Percentiles rank a stretch among this genome's conserved stretches.
These are phyloP conservation scores for Anthoptus insignis DNA, from an alignment of 2,888 invertebrate species.

Conservation along the genomic window DNA sequence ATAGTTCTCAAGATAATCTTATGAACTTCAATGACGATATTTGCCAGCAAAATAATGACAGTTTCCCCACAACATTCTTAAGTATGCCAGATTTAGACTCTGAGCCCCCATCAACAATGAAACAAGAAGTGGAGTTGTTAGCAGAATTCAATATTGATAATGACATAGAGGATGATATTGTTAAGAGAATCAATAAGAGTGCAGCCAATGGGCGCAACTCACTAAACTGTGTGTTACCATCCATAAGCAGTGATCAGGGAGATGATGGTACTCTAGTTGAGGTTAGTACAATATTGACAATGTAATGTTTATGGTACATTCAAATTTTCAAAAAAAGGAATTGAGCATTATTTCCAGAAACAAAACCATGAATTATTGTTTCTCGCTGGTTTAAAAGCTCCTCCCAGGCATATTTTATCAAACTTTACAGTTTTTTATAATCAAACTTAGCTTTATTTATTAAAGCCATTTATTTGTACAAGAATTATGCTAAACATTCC, in stretches of 20 bases:
- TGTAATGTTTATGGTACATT: too few species aligned
- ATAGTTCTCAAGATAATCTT: constrained; percentile 60
- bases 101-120: constrained; percentile 52
- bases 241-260: constrained; percentile 72
- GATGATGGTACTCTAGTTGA: constrained; percentile 72
- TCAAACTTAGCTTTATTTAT: too few species aligned
- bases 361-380: too few species aligned
- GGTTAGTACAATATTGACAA: constrained; percentile 54
- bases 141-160: constrained; percentile 75
- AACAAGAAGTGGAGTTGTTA: constrained; percentile 64
- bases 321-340: too few species aligned
- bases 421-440: too few species aligned
- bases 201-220: constrained; percentile 62
- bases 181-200: constrained; percentile 58
- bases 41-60: constrained; percentile 64
- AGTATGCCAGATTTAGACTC: constrained; percentile 77
- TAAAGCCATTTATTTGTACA: too few species aligned
- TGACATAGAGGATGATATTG: constrained; percentile 65
- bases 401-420: too few species aligned
- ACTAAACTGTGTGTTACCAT: constrained; percentile 79
- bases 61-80: constrained; percentile 67
- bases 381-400: too few species aligned
- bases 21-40: constrained; percentile 67
- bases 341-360: too few species aligned
- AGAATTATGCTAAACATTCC: background rate